Evolutionary conservation across 2,888 invertebrate species (phyloP), one percentile per base, ranked within the genome.

Genomic region (Mechanitis mazaeus): DNA sequence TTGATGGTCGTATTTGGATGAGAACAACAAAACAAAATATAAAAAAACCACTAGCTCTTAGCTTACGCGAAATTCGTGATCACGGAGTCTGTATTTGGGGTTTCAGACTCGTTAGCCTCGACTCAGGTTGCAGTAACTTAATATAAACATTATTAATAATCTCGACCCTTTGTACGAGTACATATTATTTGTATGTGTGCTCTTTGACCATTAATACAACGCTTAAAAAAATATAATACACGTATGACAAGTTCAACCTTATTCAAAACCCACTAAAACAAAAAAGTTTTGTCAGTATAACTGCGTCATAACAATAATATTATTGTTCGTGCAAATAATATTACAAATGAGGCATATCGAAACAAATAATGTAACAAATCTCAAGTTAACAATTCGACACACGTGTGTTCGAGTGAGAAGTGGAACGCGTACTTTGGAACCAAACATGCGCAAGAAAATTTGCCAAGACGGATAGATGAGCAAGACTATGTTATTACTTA

Each of bases 11-110:
- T 20, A 20, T 20, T 47, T 47, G 9, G 7, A 28, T 50, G 28
- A 50, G n/a, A 9, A 31, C 0, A 50, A 31, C 11, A 31, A 31
- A 31, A 9, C 11, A 6, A 31, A 28, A 50, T 9, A 50, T 31
- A 31, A 50, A 47, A 50, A 5, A 50, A 28, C 4, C 42, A 42
- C 42, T 42, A 11, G 42, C 42, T 42, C 42, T 42, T 11, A 42
- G 42, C 9, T 5, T 9, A 42, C 42, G 42, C 42, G 42, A 42
- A 50, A 31, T 50, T 50, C 50, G 72, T 67, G 69, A 67, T 65
- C 67, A 68, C 65, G 76, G 68, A 69, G 65, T 66, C 72, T 68
- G 68, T 72, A 73, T 75, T 73, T 64, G 65, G 65, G 61, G 65
- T 63, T 67, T 63, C 66, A 56, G 65, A 67, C 67, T 62, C 58